phyloP scores from a whole-genome alignment of 2,797 vertebrate genomes.

The Phalloptychus januarius region DNA sequence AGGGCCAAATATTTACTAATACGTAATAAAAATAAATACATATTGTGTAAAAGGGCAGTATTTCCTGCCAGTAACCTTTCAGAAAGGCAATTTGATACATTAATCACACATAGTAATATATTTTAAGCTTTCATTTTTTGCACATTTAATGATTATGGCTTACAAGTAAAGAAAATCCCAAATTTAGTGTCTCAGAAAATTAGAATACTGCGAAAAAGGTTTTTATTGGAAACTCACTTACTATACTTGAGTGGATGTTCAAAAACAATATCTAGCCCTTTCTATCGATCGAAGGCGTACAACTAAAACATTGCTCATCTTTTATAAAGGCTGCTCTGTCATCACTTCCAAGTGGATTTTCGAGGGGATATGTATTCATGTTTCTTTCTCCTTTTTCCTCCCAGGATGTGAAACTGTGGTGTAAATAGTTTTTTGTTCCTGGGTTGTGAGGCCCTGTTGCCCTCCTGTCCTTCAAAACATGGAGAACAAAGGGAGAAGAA shows the following conservation, averaged over 20 bases:
- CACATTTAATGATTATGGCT: background rate
- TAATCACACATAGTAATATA: background rate
- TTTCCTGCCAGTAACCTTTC: background rate
- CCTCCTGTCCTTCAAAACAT: slow-evolving; percentile 10
- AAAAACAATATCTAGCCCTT: background rate
- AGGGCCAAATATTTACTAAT: background rate
- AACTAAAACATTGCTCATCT: background rate
- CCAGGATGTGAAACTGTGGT: slow-evolving; percentile 57
- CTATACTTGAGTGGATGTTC: background rate
- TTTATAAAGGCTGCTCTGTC: background rate
- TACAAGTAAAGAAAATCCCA: background rate
- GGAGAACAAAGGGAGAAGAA: slow-evolving; percentile 11
- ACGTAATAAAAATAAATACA: background rate
- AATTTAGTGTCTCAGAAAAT: background rate
- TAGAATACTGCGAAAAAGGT: background rate
- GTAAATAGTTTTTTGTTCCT: slow-evolving; percentile 46
- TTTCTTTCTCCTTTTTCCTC: slow-evolving; percentile 3
- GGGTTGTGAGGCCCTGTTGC: slow-evolving; percentile 35
- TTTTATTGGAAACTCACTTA: background rate
- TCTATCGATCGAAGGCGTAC: background rate
- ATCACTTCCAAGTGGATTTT: background rate
- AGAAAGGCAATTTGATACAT: background rate
- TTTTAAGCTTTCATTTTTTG: background rate
- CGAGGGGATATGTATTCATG: background rate
- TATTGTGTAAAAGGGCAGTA: background rate